These are phyloP conservation scores for Labia minor DNA, from an alignment of 2,888 invertebrate genomes.

Conservation along the genomic window DNA sequence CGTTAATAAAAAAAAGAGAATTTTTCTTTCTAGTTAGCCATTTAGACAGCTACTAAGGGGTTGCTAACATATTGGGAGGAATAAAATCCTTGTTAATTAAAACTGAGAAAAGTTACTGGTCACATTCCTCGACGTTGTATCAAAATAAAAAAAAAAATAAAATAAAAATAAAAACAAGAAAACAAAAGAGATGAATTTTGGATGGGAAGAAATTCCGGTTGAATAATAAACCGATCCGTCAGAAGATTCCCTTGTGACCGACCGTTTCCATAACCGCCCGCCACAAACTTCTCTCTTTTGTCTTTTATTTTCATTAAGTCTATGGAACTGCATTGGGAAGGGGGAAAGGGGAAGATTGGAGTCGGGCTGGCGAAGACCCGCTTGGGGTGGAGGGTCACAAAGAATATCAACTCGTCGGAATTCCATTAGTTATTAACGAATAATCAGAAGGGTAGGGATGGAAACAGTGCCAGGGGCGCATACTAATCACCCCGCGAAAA, in stretches of 20 bases:
- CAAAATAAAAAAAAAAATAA: not conserved
- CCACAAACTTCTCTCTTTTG: not conserved
- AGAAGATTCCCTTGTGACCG: not conserved
- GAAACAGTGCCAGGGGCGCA: slow-evolving; percentile 2
- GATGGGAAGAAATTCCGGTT: too few species aligned
- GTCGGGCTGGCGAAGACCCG: too few species aligned
- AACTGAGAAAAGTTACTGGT: not conserved
- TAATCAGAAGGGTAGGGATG: not conserved
- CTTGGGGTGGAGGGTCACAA: not conserved
- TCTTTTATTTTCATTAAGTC: slow-evolving; percentile 7
- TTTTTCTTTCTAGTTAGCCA: not conserved
- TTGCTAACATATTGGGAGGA: not conserved
- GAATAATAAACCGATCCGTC: slow-evolving; percentile 7
- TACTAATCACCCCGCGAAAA: not conserved
- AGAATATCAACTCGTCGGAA: slow-evolving; percentile 13
- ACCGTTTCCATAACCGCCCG: not conserved
- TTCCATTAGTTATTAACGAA: slow-evolving; percentile 13
- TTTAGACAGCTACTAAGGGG: not conserved
- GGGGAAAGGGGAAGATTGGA: not conserved
- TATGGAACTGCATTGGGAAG: not conserved
- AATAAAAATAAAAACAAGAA: not conserved
- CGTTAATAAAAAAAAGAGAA: too few species aligned
- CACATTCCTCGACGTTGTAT: not conserved
- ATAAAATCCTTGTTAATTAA: not conserved
- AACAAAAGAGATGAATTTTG: too few species aligned